Conservation (phyloP, 2,888 invertebrate genomes). For the Chloroclystis v-ata region DNA sequence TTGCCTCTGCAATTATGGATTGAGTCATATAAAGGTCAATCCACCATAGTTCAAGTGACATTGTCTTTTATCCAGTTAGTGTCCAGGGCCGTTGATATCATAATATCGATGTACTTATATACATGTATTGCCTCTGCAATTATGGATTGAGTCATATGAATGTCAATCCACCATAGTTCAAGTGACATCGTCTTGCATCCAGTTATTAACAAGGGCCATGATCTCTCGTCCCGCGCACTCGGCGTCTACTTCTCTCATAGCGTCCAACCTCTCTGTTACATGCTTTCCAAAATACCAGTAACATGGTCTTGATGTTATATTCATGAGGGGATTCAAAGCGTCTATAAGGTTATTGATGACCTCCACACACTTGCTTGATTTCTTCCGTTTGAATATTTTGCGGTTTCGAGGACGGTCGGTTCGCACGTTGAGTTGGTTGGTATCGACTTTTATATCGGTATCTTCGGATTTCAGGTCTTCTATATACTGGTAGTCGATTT, state of each 20-base stretch:
- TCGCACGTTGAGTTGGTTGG: constrained; percentile 19
- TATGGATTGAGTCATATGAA: too few relatives aligned
- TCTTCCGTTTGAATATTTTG: constrained; percentile 30
- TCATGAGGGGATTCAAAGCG: constrained; percentile 53
- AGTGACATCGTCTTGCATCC: constrained; percentile 17
- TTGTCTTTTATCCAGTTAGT: too few relatives aligned
- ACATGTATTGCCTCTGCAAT: too few relatives aligned
- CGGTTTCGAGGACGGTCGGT: constrained; percentile 53
- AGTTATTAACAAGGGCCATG: constrained; percentile 38
- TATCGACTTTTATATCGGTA: constrained; percentile 38
- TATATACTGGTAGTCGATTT: constrained; percentile 2
- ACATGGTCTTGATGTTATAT: constrained; percentile 24
- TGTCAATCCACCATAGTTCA: too few relatives aligned
- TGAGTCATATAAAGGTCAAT: too few relatives aligned
- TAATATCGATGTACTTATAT: too few relatives aligned
- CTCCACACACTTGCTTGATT: constrained; percentile 44
- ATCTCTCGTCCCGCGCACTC: constrained; percentile 52
- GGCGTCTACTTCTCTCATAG: constrained; percentile 54
- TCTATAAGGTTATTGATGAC: constrained; percentile 53
- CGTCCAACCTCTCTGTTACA: constrained; percentile 54
- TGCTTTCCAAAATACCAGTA: constrained; percentile 66
- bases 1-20: too few relatives aligned
- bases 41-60: too few relatives aligned
- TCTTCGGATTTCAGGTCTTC: constrained; percentile 45
- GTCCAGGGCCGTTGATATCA: too few relatives aligned